phyloP scores from a whole-genome alignment of 2,888 invertebrate species.

The Coenonympha glycerion region DNA sequence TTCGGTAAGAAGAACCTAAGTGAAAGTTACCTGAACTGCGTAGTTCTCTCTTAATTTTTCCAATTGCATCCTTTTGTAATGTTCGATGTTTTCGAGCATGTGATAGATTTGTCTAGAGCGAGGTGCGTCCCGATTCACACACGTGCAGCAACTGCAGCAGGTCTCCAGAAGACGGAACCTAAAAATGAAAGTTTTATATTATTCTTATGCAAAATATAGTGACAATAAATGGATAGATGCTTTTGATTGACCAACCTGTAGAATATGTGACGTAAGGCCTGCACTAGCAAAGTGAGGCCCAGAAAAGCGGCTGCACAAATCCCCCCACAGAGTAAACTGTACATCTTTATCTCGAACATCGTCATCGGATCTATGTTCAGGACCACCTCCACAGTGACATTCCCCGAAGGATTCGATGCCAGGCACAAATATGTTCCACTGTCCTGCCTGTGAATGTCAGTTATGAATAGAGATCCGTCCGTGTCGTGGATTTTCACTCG shows the following conservation, averaged over 20 bases:
- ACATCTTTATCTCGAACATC: slow-evolving; percentile 87
- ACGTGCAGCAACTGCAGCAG: slow-evolving; percentile 86
- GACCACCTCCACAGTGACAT: slow-evolving; percentile 83
- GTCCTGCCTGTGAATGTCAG: slow-evolving; percentile 83
- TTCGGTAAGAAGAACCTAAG: too few relatives aligned
- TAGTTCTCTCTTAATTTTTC: slow-evolving; percentile 94
- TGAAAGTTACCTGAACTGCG: slow-evolving; percentile 82
- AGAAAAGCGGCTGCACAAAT: slow-evolving; percentile 87
- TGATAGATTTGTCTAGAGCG: slow-evolving; percentile 88
- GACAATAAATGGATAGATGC: background rate
- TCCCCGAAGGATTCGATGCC: slow-evolving; percentile 89
- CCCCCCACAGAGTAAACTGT: slow-evolving; percentile 88
- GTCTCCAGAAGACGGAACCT: slow-evolving; percentile 83
- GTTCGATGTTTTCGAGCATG: slow-evolving; percentile 92
- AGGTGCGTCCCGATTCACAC: slow-evolving; percentile 82
- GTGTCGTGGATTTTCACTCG: slow-evolving; percentile 81
- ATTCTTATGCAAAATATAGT: background rate
- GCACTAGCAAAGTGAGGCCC: slow-evolving; percentile 85
- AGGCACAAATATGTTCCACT: slow-evolving; percentile 90
- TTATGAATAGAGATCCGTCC: slow-evolving; percentile 86
- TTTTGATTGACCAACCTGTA: slow-evolving; percentile 84
- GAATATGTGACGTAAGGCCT: slow-evolving; percentile 82
- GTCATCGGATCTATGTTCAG: slow-evolving; percentile 90
- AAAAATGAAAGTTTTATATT: slow-evolving; percentile 40
- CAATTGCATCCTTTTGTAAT: slow-evolving; percentile 91